Evolutionary conservation across 1,140 invertebrate species (phyloP).

Genomic region (Drosophila nigromelanica): DNA sequence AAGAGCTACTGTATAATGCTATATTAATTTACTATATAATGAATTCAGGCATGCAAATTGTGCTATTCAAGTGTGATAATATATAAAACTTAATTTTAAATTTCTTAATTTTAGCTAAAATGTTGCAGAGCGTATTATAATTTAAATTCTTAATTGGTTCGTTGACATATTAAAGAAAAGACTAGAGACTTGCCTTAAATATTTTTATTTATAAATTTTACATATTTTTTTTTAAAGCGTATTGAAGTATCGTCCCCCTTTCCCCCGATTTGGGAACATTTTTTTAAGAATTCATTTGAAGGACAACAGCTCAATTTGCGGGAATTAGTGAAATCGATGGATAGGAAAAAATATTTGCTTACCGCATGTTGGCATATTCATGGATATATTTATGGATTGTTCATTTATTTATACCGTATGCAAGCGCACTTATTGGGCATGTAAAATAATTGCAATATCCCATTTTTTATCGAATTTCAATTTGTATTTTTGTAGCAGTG

Average conservation of each 20-base stretch:
- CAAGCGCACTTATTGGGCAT: neutral
- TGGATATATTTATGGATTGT: neutral
- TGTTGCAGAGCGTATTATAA: constrained; percentile 23
- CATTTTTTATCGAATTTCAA: neutral
- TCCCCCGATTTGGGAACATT: neutral
- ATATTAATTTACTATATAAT: neutral
- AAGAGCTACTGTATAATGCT: neutral
- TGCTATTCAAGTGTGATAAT: constrained; percentile 5
- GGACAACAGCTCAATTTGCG: neutral
- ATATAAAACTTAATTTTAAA: constrained; percentile 10
- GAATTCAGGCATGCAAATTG: constrained; percentile 21
- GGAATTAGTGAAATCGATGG: neutral
- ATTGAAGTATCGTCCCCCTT: too few relatives aligned
- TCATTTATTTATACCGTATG: constrained; percentile 10
- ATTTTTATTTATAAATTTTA: too few relatives aligned
- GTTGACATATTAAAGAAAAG: too few relatives aligned
- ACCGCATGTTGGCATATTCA: constrained; percentile 6
- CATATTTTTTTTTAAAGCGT: too few relatives aligned
- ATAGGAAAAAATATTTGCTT: neutral
- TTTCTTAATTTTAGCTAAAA: constrained; percentile 5
- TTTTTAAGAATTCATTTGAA: neutral
- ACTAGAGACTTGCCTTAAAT: too few relatives aligned
- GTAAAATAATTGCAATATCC: constrained; percentile 15
- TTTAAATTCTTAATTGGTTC: too few relatives aligned
- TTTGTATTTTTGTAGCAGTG: neutral